A percentile compares a stretch with the other conserved stretches of the same genome.
These are phyloP conservation scores for Gephyroberyx darwinii DNA, from an alignment of 2,797 vertebrate genomes.

Conservation along the genomic window DNA sequence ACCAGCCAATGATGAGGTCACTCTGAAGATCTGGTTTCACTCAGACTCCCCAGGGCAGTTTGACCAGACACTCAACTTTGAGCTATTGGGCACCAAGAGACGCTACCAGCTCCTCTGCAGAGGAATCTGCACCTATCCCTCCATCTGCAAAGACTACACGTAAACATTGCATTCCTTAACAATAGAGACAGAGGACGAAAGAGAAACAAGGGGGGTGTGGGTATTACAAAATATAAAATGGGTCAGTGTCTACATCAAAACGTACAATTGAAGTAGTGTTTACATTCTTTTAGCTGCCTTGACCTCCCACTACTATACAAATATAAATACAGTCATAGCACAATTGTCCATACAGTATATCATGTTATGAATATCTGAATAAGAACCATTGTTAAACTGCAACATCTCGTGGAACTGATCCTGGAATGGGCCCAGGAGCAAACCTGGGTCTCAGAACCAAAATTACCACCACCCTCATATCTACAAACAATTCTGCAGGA, in stretches of 20 bases:
- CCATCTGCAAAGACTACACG: constrained; percentile 85
- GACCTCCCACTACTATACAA: background rate
- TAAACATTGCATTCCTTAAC: constrained; percentile 33
- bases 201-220: too few species aligned
- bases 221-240: background rate
- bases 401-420: background rate
- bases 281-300: background rate
- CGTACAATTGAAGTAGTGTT: too few species aligned
- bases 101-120: constrained; percentile 85
- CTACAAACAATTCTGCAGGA: background rate
- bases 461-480: background rate
- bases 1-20: constrained; percentile 79
- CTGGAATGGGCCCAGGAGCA: background rate
- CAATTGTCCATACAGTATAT: background rate
- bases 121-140: constrained; percentile 84
- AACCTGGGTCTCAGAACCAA: background rate
- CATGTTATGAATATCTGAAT: background rate
- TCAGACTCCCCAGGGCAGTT: constrained; percentile 78
- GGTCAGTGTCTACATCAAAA: too few species aligned
- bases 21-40: constrained; percentile 84
- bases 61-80: constrained; percentile 87
- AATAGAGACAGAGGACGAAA: background rate
- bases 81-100: constrained; percentile 83
- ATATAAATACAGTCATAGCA: background rate
- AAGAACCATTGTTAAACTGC: background rate